These are phyloP conservation scores for Eulithis testata DNA, from an alignment of 2,888 invertebrate genomes.

Conservation along the genomic window DNA sequence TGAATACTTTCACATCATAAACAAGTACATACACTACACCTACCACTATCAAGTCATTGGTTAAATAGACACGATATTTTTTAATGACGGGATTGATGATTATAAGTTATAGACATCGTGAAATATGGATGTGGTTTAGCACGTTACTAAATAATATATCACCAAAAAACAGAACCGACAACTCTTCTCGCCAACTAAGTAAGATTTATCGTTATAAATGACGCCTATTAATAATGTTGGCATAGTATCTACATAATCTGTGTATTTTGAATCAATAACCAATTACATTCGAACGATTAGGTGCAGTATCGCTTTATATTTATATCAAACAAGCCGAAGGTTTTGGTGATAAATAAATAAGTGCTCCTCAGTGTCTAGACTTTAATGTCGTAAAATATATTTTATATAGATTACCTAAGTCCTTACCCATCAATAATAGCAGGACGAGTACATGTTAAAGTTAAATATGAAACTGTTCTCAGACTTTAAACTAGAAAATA, in stretches of 20 bases:
- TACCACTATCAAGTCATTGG: background rate
- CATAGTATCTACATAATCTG: background rate
- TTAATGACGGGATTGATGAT: background rate
- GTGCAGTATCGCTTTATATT: background rate
- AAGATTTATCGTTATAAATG: background rate
- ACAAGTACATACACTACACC: background rate
- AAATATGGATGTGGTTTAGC: background rate
- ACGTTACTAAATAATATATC: background rate
- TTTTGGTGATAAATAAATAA: constrained; percentile 5
- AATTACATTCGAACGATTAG: background rate
- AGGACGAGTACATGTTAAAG: too few species aligned
- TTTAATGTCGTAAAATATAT: background rate
- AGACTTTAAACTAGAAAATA: too few species aligned
- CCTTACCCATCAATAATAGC: too few species aligned
- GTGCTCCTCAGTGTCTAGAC: background rate
- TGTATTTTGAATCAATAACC: background rate
- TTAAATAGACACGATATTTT: background rate
- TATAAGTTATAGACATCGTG: background rate
- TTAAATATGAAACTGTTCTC: too few species aligned
- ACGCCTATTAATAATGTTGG: background rate
- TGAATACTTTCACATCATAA: constrained; percentile 11
- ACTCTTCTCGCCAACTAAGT: background rate
- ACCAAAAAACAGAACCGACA: background rate
- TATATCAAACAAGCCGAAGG: constrained; percentile 2
- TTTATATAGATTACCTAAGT: too few species aligned